phyloP scores from a whole-genome alignment of 2,888 invertebrate species.

The Oegoconia quadripuncta region DNA sequence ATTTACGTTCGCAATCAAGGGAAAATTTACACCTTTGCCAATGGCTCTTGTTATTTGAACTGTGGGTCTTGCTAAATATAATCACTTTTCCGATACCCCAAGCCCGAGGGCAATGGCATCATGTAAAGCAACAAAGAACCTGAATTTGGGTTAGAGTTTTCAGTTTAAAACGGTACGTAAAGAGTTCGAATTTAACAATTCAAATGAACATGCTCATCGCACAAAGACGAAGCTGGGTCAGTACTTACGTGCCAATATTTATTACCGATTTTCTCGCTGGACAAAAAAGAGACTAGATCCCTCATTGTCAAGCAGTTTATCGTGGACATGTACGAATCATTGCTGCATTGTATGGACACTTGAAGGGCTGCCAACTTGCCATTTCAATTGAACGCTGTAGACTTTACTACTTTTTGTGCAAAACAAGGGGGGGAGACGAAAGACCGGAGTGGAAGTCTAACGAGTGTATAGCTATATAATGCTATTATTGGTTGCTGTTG shows the following conservation, averaged over 20 bases:
- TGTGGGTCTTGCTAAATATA: constrained; percentile 56
- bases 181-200: constrained; percentile 39
- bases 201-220: constrained; percentile 30
- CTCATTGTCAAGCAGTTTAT: too few species aligned
- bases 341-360: too few species aligned
- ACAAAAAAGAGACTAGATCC: too few species aligned
- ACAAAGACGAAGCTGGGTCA: constrained; percentile 12
- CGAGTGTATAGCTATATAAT: too few species aligned
- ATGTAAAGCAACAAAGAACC: constrained; percentile 49
- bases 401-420: too few species aligned
- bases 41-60: constrained; percentile 41
- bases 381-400: too few species aligned
- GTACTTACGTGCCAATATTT: background rate
- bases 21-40: constrained; percentile 59
- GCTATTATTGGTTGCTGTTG: constrained; percentile 49
- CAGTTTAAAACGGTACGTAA: constrained; percentile 33
- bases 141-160: constrained; percentile 54
- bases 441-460: too few species aligned
- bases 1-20: constrained; percentile 61
- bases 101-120: constrained; percentile 50
- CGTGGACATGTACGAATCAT: too few species aligned
- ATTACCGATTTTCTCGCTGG: too few species aligned
- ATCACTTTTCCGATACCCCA: constrained; percentile 37
- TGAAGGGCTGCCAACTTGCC: too few species aligned
- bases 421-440: too few species aligned